Percentiles rank a stretch among this genome's conserved stretches.
Conservation (phyloP, 2,888 invertebrate genomes). For the Furcula furcula region DNA sequence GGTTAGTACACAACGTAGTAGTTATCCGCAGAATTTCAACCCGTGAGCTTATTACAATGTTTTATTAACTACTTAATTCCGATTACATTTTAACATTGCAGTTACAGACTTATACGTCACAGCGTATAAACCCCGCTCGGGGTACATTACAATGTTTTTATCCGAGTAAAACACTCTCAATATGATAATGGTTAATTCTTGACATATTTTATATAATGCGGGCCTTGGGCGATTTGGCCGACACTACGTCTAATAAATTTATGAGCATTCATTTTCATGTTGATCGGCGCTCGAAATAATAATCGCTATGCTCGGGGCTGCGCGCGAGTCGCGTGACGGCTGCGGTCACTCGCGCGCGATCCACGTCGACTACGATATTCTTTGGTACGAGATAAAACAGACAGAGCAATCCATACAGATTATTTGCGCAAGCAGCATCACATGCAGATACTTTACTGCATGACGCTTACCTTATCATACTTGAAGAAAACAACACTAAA, state of each 20-base stretch:
- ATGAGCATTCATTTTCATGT: conserved; percentile 79
- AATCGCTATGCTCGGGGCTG: conserved; percentile 74
- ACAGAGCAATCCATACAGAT: background rate
- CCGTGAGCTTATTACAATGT: too few relatives aligned
- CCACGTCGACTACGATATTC: conserved; percentile 3
- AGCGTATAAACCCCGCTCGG: background rate
- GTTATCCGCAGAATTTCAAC: too few relatives aligned
- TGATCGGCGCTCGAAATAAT: conserved; percentile 79
- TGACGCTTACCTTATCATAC: too few relatives aligned
- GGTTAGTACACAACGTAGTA: too few relatives aligned
- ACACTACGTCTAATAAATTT: conserved; percentile 82
- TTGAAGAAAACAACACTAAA: too few relatives aligned
- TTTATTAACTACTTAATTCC: too few relatives aligned
- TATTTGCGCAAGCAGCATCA: background rate
- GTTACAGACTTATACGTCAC: background rate
- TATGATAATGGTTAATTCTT: conserved; percentile 79
- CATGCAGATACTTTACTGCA: too few relatives aligned
- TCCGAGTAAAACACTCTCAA: conserved; percentile 61
- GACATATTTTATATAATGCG: conserved; percentile 79
- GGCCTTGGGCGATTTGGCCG: conserved; percentile 69
- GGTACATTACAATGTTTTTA: conserved; percentile 44
- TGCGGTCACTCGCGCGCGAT: conserved; percentile 31
- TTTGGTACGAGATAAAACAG: background rate
- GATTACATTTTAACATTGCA: too few relatives aligned
- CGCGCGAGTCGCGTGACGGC: conserved; percentile 52